These are phyloP conservation scores for Collichthys lucidus DNA, from an alignment of 2,113 vertebrate genomes.

Conservation along the genomic window DNA sequence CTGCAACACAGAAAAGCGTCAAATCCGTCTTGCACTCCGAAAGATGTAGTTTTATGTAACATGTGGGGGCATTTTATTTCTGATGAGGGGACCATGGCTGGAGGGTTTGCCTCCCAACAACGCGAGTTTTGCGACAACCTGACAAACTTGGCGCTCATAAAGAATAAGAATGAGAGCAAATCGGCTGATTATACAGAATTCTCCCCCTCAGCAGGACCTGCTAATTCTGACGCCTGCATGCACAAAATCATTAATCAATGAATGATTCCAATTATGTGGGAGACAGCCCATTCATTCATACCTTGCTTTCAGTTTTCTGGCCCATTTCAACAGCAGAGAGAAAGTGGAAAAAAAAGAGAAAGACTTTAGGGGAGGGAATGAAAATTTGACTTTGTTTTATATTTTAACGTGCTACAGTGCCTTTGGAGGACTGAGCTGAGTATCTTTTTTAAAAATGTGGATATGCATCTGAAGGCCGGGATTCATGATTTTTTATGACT, in stretches of 20 bases:
- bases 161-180: conserved; percentile 64
- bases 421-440: not conserved
- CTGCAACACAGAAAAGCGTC: conserved; percentile 15
- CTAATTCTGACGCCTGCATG: conserved; percentile 67
- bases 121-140: conserved; percentile 42
- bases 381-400: not conserved
- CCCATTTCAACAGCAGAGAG: conserved; percentile 47
- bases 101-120: conserved; percentile 58
- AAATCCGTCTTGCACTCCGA: conserved; percentile 44
- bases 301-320: conserved; percentile 58
- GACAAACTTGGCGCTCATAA: conserved; percentile 50
- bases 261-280: conserved; percentile 70
- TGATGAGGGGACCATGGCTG: conserved; percentile 32
- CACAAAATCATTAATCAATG: conserved; percentile 80
- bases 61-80: conserved; percentile 59
- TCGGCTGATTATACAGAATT: conserved; percentile 76
- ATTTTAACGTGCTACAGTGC: not conserved
- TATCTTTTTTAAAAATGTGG: not conserved
- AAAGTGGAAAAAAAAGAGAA: conserved; percentile 2
- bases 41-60: conserved; percentile 54
- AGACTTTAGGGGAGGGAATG: not conserved
- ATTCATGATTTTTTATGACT: not conserved
- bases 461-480: not conserved
- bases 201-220: conserved; percentile 67
- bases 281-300: conserved; percentile 74